phyloP scores from a whole-genome alignment of 2,888 invertebrate genomes.

The Matsumyia berberina region DNA sequence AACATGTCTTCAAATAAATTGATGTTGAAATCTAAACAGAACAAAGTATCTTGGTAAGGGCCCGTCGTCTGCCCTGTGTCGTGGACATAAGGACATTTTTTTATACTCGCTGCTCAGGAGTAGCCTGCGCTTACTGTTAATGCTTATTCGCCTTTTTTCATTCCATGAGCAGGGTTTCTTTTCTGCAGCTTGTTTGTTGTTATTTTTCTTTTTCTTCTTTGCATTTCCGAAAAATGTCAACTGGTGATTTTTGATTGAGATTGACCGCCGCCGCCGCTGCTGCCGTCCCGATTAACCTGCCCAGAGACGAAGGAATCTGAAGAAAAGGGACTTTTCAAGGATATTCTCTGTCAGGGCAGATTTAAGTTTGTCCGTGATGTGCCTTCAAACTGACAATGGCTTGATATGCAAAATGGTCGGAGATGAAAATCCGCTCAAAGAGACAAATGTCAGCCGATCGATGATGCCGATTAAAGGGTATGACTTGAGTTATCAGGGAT shows the following conservation, averaged over 20 bases:
- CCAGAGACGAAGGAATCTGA: neutral
- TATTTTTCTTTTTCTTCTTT: constrained; percentile 48
- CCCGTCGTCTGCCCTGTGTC: constrained; percentile 18
- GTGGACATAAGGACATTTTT: constrained; percentile 67
- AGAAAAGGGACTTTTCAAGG: constrained; percentile 50
- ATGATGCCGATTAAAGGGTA: constrained; percentile 29
- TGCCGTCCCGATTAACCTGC: constrained; percentile 17
- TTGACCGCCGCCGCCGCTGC: constrained; percentile 63
- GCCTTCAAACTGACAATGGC: constrained; percentile 33
- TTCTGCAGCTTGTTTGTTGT: constrained; percentile 20
- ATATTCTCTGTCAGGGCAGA: constrained; percentile 39
- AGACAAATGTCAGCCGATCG: constrained; percentile 42
- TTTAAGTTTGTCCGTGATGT: constrained; percentile 29
- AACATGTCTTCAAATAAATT: constrained; percentile 71
- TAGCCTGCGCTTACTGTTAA: constrained; percentile 76
- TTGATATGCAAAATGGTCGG: constrained; percentile 72
- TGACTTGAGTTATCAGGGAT: constrained; percentile 2
- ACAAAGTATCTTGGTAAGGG: constrained; percentile 72
- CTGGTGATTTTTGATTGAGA: constrained; percentile 75
- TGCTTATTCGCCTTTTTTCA: constrained; percentile 60
- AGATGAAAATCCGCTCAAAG: constrained; percentile 39
- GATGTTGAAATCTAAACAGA: constrained; percentile 76
- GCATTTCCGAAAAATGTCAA: constrained; percentile 76
- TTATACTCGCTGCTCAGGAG: constrained; percentile 53
- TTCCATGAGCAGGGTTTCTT: constrained; percentile 35